Evolutionary conservation across 2,113 vertebrate genomes (phyloP).

Genomic region (Centrocercus urophasianus): DNA sequence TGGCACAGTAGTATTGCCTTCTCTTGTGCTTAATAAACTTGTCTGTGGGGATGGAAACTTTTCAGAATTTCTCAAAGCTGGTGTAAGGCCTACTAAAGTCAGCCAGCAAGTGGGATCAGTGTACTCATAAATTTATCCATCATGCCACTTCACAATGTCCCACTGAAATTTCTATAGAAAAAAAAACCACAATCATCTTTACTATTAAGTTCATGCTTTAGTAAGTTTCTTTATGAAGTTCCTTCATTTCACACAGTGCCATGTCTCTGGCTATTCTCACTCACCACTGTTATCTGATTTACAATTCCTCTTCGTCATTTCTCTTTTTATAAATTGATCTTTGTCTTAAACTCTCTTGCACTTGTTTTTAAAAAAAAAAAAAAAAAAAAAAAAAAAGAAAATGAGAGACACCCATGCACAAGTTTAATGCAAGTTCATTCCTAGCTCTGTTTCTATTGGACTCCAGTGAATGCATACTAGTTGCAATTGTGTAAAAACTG

Average conservation of each 20-base stretch:
- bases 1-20: too few species aligned
- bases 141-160: background rate
- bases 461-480: background rate
- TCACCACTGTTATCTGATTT: background rate
- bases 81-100: too few species aligned
- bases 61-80: too few species aligned
- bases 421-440: background rate
- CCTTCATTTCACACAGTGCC: too few species aligned
- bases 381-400: background rate
- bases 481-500: background rate
- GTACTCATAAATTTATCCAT: background rate
- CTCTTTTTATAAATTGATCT: background rate
- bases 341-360: background rate
- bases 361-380: background rate
- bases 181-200: background rate
- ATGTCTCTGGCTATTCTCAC: background rate
- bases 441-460: background rate
- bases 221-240: background rate
- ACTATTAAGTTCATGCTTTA: background rate
- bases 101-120: too few species aligned
- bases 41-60: too few species aligned
- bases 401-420: fast-evolving
- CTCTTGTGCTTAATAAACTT: too few species aligned
- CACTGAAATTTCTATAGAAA: background rate
- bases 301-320: background rate